Percentiles rank a stretch among this genome's conserved stretches.
Evolutionary conservation across 2,888 invertebrate genomes (phyloP).

Genomic region (Lasius platythorax): DNA sequence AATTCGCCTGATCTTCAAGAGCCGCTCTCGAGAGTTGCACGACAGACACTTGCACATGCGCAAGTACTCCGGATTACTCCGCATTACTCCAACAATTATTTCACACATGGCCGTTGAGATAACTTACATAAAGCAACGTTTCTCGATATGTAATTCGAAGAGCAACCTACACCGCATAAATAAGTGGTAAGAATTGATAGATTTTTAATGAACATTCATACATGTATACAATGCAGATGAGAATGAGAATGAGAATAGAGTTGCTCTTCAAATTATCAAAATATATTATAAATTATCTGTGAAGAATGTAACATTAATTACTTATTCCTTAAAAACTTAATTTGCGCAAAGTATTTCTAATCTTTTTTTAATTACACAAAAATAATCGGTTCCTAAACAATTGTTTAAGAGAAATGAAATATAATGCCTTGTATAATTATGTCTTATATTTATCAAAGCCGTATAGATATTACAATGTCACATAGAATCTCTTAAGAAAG

Average conservation of each 20-base stretch:
- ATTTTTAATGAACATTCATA: neutral
- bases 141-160: no score
- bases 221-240: neutral
- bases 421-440: neutral
- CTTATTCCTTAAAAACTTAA: neutral
- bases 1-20: no score
- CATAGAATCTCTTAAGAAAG: slow-evolving; percentile 4
- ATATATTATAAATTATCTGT: neutral
- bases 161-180: no score
- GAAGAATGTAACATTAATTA: neutral
- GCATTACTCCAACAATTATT: no score
- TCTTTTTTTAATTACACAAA: no score
- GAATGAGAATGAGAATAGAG: neutral
- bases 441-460: slow-evolving; percentile 5
- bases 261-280: neutral
- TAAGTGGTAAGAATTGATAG: neutral
- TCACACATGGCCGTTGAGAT: no score
- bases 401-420: neutral
- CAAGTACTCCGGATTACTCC: no score
- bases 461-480: neutral
- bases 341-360: no score
- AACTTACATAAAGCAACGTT: no score
- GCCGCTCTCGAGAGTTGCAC: no score
- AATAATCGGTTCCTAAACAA: neutral
- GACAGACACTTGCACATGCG: no score